These are phyloP conservation scores for Rhadina sibilatrix DNA, from an alignment of 2,113 vertebrate species.

Conservation along the genomic window DNA sequence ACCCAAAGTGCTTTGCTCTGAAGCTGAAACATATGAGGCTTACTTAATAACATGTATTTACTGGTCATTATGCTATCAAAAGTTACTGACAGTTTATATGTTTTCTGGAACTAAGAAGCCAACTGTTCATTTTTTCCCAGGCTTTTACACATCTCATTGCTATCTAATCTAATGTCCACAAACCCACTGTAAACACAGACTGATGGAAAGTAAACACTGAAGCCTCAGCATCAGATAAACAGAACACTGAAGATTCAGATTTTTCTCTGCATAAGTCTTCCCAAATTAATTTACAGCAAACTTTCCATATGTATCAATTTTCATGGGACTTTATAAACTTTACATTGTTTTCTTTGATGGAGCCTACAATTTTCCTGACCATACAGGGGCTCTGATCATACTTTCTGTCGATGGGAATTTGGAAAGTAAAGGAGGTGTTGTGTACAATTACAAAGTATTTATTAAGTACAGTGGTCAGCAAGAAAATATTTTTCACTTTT, in stretches of 20 bases:
- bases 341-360: not conserved
- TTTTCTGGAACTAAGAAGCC: not conserved
- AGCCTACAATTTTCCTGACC: not conserved
- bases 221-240: not conserved
- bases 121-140: constrained; percentile 30
- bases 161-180: constrained; percentile 40
- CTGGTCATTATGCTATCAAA: not conserved
- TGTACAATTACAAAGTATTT: not conserved
- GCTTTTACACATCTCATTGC: constrained; percentile 15
- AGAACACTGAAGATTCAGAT: not conserved
- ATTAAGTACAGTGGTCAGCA: not conserved
- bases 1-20: not conserved
- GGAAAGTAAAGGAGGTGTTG: not conserved
- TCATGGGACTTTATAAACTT: not conserved
- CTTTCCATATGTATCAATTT: not conserved
- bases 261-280: not conserved
- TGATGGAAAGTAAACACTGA: constrained; percentile 39
- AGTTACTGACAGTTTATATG: not conserved
- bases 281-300: not conserved
- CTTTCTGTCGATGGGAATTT: not conserved
- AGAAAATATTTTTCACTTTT: not conserved
- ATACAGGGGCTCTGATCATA: not conserved
- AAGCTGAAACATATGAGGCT: not conserved
- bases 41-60: not conserved
- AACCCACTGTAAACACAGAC: constrained; percentile 38